These are phyloP conservation scores for Ctenoplectra terminalis DNA, from an alignment of 1,140 invertebrate genomes.

Conservation along the genomic window DNA sequence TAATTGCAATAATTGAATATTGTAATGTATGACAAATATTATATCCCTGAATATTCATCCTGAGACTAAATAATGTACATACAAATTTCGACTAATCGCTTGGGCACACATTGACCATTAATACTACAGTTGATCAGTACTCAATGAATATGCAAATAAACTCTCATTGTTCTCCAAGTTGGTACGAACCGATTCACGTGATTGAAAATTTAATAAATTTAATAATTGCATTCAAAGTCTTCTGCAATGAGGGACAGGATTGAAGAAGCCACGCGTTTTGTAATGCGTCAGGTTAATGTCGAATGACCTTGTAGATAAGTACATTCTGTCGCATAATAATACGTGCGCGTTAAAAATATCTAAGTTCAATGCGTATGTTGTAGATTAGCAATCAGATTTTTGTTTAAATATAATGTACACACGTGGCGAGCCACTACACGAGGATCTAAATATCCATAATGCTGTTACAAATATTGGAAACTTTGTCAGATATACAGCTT, in stretches of 20 bases:
- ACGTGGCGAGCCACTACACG: no score
- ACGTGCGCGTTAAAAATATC: not conserved
- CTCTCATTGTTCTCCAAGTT: not conserved
- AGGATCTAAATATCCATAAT: no score
- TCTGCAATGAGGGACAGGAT: no score
- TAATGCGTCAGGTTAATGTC: no score
- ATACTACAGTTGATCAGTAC: not conserved
- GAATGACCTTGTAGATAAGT: constrained; percentile 15
- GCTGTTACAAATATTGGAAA: no score
- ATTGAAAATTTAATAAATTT: constrained; percentile 14
- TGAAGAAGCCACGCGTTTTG: no score
- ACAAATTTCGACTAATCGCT: not conserved
- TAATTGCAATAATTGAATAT: no score
- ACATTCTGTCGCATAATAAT: constrained; percentile 18
- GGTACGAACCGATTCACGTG: not conserved
- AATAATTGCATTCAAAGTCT: not conserved
- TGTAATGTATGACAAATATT: no score
- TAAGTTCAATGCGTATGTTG: not conserved
- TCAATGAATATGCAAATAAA: not conserved
- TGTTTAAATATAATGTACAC: no score
- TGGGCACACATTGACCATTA: no score
- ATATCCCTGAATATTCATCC: not conserved
- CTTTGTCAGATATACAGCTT: no score
- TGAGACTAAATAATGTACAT: not conserved
- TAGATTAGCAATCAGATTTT: not conserved